These are phyloP conservation scores for Thunnus maccoyii DNA, from an alignment of 2,113 vertebrate genomes.

Conservation along the genomic window DNA sequence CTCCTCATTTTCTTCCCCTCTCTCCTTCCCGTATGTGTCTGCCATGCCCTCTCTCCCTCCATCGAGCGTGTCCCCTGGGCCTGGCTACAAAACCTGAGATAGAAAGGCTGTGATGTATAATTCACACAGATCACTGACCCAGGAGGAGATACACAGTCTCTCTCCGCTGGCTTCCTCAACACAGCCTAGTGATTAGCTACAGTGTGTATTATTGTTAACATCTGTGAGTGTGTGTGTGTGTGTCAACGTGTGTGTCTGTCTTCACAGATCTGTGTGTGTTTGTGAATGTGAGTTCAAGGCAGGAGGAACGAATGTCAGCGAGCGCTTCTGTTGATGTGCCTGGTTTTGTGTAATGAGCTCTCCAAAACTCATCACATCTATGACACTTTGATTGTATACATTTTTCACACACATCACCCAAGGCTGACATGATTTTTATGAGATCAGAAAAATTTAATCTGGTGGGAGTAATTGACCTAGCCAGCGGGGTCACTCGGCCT, in stretches of 20 bases:
- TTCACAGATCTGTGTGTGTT: not conserved
- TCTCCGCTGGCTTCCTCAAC: slow-evolving; percentile 15
- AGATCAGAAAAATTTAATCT: slow-evolving; percentile 23
- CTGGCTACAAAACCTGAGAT: slow-evolving; percentile 55
- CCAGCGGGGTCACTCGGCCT: not conserved
- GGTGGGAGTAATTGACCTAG: slow-evolving; percentile 26
- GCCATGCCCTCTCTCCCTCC: not conserved
- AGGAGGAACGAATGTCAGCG: not conserved
- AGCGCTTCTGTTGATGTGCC: not conserved
- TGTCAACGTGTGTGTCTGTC: not conserved
- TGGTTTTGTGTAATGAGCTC: slow-evolving; percentile 12
- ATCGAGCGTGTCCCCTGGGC: slow-evolving; percentile 29
- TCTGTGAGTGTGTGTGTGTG: slow-evolving; percentile 5
- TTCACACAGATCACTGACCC: slow-evolving; percentile 75
- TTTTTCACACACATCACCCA: slow-evolving; percentile 7
- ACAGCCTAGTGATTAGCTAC: slow-evolving; percentile 49
- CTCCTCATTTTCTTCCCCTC: not conserved
- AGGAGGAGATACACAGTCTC: slow-evolving; percentile 48
- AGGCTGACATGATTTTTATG: slow-evolving; percentile 14
- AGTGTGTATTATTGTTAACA: slow-evolving; percentile 15
- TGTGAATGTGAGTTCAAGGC: not conserved
- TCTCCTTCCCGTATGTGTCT: slow-evolving; percentile 1
- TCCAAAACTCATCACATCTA: not conserved
- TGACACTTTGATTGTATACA: not conserved
- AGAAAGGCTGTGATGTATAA: slow-evolving; percentile 76